Base-by-base conservation (phyloP, 2,797 vertebrate species). In the Dicrostonyx torquatus region DNA sequence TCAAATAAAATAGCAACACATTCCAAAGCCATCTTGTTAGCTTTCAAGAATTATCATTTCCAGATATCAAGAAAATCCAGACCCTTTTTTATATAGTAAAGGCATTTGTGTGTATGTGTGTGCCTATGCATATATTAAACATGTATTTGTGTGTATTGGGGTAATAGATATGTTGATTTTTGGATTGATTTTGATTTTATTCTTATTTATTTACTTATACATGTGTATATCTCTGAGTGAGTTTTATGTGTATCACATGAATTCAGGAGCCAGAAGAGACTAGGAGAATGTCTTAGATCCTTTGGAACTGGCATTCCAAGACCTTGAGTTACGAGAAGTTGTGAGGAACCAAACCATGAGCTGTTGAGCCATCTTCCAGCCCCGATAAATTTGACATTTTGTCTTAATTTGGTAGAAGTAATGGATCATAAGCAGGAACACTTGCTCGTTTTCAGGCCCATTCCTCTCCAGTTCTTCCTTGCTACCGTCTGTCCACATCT, bases 1-100 rank as follows among this genome's bases (percentile, higher is more conserved):
- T 85, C 83, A 34, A 20, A 84, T 77, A 62, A 80, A 78, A 78
- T 80, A 73, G 37, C 64, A n/a, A 43, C 45, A 37, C 31, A 60
- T 17, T 79, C 91, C 84, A 79, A 77, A 94, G 85, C 14, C 13
- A 31, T 75, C 80, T 85, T 91, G 29, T 64, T 89, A 34, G n/a
- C 58, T 87, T 73, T 78, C 40, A 53, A 55, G 34, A 92, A 93
- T 80, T 48, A 17, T 60, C 75, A 0, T 89, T 91, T 17, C 53
- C 55, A 77, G 50, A 75, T 60, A 20, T 34, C 73, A 73, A 78
- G 77, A 79, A 62, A 94, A 92, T 80, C 18, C 34, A 40, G 45
- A 55, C 50, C 50, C n/a, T 55, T 66, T 66, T 73, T 72, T 76
- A 43, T 73, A 13, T 20, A 50, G n/a, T 40, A 31, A 55, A 29